Evolutionary conservation across 2,888 invertebrate genomes (phyloP).

Genomic region (Agriopis leucophaearia): DNA sequence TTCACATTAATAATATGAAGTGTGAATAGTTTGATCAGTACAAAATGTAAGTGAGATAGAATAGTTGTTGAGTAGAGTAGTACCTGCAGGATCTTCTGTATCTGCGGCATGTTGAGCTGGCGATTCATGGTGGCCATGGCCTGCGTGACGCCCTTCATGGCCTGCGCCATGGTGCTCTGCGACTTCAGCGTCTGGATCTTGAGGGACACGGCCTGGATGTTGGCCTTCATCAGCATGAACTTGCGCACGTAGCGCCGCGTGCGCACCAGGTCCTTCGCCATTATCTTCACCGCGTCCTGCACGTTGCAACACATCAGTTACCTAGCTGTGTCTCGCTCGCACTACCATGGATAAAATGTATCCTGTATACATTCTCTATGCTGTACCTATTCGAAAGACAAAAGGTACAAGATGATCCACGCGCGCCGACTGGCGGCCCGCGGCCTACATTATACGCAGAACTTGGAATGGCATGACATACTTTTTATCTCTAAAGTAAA

Average conservation of each 20-base stretch:
- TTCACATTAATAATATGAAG: no score
- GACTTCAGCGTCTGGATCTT: slow-evolving; percentile 99
- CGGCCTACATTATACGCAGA: no score
- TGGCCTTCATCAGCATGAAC: slow-evolving; percentile 99
- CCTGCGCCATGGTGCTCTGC: slow-evolving; percentile 99
- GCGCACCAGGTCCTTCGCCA: slow-evolving; percentile 99
- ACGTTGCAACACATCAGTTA: neutral
- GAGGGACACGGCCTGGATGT: slow-evolving; percentile 98
- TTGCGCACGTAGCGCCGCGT: slow-evolving; percentile 98
- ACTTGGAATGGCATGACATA: no score
- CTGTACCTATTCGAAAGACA: no score
- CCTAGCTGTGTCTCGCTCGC: no score
- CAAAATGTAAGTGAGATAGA: no score
- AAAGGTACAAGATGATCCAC: no score
- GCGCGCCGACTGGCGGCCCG: no score
- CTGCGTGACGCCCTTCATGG: slow-evolving; percentile 99
- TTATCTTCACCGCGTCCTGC: slow-evolving; percentile 99
- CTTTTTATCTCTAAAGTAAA: no score
- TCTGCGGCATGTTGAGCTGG: slow-evolving; percentile 98
- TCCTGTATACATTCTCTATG: no score
- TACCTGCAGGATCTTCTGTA: slow-evolving; percentile 94
- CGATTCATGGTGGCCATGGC: slow-evolving; percentile 99
- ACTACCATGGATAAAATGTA: no score
- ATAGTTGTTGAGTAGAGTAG: neutral
- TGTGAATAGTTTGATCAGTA: neutral